phyloP scores from a whole-genome alignment of 2,888 invertebrate species.

The Strigamia transsilvanica region DNA sequence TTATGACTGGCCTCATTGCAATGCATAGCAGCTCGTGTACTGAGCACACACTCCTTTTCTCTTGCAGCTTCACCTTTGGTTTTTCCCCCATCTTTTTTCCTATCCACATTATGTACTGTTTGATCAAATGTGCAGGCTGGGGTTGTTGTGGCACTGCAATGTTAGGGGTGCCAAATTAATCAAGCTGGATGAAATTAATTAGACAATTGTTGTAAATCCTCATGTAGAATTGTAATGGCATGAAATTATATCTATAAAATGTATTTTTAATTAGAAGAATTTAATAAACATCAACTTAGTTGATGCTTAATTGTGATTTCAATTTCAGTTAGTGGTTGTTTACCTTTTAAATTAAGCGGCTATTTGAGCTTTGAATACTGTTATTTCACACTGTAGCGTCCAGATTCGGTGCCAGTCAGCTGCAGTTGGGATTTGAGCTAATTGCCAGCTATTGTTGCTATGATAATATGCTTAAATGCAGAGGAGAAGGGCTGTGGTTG shows the following conservation, averaged over 20 bases:
- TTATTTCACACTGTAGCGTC: too few species aligned
- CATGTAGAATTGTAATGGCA: not conserved
- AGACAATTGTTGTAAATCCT: not conserved
- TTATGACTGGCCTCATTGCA: slow-evolving; percentile 33
- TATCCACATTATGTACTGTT: slow-evolving; percentile 20
- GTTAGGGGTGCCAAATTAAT: not conserved
- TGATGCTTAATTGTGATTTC: not conserved
- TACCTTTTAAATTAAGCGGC: not conserved
- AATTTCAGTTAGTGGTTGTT: not conserved
- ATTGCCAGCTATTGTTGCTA: not conserved
- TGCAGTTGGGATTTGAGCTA: slow-evolving; percentile 9
- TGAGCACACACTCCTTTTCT: not conserved
- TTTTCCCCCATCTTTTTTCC: not conserved
- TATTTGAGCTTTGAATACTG: not conserved
- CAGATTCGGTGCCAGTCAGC: not conserved
- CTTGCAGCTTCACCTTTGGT: slow-evolving; percentile 25
- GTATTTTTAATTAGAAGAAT: not conserved
- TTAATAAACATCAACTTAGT: slow-evolving; percentile 7
- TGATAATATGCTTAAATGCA: not conserved
- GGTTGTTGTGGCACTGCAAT: not conserved
- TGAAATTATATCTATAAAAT: not conserved
- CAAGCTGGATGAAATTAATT: not conserved
- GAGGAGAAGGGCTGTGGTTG: slow-evolving; percentile 2
- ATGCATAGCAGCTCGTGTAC: slow-evolving; percentile 22
- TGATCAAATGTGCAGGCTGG: not conserved